A percentile compares a stretch with the other conserved stretches of the same genome.
Evolutionary conservation across 2,888 invertebrate species (phyloP).

Genomic region (Trilocha varians): DNA sequence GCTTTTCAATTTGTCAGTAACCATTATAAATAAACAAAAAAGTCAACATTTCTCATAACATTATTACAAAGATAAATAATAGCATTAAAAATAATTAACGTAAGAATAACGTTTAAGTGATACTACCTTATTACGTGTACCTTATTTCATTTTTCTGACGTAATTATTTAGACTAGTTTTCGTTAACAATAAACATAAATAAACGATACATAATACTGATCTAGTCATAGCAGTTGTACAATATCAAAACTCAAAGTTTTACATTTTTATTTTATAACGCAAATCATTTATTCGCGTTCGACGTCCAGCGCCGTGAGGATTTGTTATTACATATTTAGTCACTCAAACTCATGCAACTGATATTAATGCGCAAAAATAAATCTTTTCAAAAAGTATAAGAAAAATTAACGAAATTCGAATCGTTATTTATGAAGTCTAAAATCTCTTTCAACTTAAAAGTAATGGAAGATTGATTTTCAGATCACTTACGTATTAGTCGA

Average conservation of each 20-base stretch:
- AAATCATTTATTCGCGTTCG: constrained; percentile 9
- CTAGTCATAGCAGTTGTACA: no score
- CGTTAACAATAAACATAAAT: constrained; percentile 19
- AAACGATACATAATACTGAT: constrained; percentile 53
- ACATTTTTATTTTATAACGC: constrained; percentile 24
- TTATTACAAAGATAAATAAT: no score
- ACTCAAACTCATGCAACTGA: background rate
- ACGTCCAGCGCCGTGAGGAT: background rate
- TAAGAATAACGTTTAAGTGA: background rate
- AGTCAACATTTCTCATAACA: no score
- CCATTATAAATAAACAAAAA: background rate
- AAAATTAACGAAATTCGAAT: background rate
- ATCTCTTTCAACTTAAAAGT: background rate
- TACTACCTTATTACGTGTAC: background rate
- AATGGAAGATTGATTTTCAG: no score
- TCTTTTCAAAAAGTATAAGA: background rate
- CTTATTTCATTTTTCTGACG: background rate
- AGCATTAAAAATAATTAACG: no score
- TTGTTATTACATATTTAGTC: background rate
- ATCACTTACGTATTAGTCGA: no score
- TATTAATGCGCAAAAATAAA: background rate
- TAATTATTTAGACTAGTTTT: constrained; percentile 33
- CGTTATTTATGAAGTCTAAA: background rate
- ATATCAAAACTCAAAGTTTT: no score
- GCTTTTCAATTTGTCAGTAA: constrained; percentile 15